Evolutionary conservation across 2,888 invertebrate genomes (phyloP).

Genomic region (Linnaemya tessellans): DNA sequence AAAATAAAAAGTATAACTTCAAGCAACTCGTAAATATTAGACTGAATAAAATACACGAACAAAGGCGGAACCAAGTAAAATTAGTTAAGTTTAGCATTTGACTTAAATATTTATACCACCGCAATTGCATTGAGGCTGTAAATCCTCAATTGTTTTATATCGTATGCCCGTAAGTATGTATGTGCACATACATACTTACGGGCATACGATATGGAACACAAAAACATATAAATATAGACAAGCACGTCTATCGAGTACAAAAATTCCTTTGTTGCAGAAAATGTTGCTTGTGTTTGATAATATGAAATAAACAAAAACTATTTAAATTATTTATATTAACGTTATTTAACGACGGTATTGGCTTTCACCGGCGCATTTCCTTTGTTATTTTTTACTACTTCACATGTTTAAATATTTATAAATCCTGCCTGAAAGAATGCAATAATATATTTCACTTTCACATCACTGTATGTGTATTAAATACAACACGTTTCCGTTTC

Average conservation of each 20-base stretch:
- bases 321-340: slow-evolving; percentile 47
- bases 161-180: neutral
- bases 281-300: neutral
- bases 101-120: neutral
- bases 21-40: too few species aligned
- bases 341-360: slow-evolving; percentile 31
- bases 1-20: too few species aligned
- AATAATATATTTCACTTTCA: slow-evolving; percentile 21
- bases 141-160: neutral
- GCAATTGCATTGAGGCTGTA: neutral
- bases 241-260: neutral
- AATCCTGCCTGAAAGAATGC: slow-evolving; percentile 45
- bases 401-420: slow-evolving; percentile 23
- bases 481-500: slow-evolving; percentile 50
- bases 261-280: slow-evolving; percentile 1
- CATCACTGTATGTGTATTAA: slow-evolving; percentile 34
- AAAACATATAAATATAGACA: neutral
- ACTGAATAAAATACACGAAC: too few species aligned
- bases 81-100: too few species aligned
- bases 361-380: slow-evolving; percentile 44
- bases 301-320: neutral
- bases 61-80: too few species aligned
- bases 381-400: slow-evolving; percentile 13
- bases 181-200: too few species aligned
- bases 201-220: neutral